Percentiles rank a stretch among this genome's conserved stretches.
Evolutionary conservation across 2,113 vertebrate species (phyloP).

Genomic region (Eleginops maclovinus): DNA sequence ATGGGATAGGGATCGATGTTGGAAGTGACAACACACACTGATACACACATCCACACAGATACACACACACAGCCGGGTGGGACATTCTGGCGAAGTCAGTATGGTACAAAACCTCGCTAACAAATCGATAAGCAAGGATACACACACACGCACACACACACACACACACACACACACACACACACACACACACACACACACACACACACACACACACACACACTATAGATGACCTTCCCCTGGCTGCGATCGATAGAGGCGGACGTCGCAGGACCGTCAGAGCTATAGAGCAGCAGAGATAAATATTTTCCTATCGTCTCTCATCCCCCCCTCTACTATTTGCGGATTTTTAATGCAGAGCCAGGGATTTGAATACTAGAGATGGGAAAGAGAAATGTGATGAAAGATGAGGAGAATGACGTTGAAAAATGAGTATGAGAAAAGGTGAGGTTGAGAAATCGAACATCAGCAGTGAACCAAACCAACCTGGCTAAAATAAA

Average conservation of each 20-base stretch:
- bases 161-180: not conserved
- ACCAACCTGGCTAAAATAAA: not conserved
- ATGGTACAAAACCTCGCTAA: constrained; percentile 59
- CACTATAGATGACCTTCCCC: constrained; percentile 61
- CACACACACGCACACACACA: not conserved
- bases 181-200: not conserved
- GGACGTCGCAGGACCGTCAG: constrained; percentile 38
- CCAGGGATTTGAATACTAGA: not conserved
- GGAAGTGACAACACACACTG: constrained; percentile 62
- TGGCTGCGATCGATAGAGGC: constrained; percentile 49
- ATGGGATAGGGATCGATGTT: constrained; percentile 68
- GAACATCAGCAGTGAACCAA: not conserved
- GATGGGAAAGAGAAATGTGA: not conserved
- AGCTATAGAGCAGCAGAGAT: constrained; percentile 39
- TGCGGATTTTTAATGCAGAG: not conserved
- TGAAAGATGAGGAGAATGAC: not conserved
- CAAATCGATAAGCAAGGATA: constrained; percentile 46
- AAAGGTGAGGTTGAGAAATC: not conserved
- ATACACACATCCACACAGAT: not conserved
- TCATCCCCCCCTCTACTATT: constrained; percentile 2
- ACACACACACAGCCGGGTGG: constrained; percentile 33
- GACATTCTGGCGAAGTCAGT: constrained; percentile 42
- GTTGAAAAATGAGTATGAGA: not conserved
- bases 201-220: constrained; percentile 17
- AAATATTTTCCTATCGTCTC: constrained; percentile 50